Evolutionary conservation across 2,113 vertebrate species (phyloP).

Genomic region (Hemichromis elongatus): DNA sequence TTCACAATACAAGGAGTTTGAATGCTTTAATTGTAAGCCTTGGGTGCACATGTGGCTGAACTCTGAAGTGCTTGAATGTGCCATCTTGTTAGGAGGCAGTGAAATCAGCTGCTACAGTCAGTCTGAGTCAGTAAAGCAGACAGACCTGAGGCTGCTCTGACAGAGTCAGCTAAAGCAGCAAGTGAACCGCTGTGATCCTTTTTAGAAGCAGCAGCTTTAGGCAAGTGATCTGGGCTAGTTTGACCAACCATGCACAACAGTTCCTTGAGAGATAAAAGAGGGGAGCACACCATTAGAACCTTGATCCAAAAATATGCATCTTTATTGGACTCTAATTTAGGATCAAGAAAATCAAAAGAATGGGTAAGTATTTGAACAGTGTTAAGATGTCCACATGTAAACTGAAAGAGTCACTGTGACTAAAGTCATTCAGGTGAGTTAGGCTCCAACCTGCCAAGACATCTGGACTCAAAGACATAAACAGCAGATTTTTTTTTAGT

Average conservation of each 20-base stretch:
- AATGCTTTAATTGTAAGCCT: not conserved
- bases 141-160: not conserved
- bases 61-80: not conserved
- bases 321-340: not conserved
- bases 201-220: conserved; percentile 2
- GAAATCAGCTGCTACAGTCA: not conserved
- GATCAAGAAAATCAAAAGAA: too few relatives aligned
- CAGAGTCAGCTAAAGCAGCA: conserved; percentile 7
- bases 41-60: not conserved
- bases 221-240: conserved; percentile 45
- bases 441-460: not conserved
- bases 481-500: too few relatives aligned
- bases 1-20: not conserved
- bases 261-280: not conserved
- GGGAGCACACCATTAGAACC: not conserved
- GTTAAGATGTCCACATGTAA: not conserved
- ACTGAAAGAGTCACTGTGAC: not conserved
- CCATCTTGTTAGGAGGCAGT: not conserved
- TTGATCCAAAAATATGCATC: not conserved
- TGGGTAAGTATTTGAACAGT: not conserved
- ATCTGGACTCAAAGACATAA: too few relatives aligned
- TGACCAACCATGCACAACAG: not conserved
- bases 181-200: conserved; percentile 28
- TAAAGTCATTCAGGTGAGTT: not conserved
- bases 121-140: conserved; percentile 5